phyloP scores from a whole-genome alignment of 92 coral and sea anemone species.

The Epizoanthus rinbou region DNA sequence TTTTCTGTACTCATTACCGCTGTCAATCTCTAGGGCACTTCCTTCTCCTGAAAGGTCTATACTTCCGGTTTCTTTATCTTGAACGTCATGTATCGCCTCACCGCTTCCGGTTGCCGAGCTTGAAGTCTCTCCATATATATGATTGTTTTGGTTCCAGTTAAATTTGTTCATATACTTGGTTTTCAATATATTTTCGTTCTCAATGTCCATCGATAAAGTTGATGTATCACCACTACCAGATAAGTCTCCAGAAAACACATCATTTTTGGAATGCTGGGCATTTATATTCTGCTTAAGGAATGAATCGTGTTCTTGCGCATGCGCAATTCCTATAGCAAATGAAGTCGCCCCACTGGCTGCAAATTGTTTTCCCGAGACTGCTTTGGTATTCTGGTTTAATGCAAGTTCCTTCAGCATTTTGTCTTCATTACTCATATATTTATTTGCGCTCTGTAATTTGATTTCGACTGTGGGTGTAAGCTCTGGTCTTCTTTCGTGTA shows the following conservation, averaged over 20 bases:
- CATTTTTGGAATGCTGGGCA: neutral
- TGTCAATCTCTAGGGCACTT: neutral
- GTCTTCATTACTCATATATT: neutral
- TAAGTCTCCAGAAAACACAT: neutral
- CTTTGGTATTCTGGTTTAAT: neutral
- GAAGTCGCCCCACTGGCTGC: neutral
- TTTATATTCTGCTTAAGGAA: neutral
- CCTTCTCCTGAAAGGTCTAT: neutral
- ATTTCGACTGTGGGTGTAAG: neutral
- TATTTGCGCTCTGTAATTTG: neutral
- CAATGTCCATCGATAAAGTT: neutral
- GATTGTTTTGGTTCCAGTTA: neutral
- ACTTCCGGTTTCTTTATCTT: neutral
- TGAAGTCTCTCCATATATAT: neutral
- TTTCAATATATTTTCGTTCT: neutral
- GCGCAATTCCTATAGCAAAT: neutral
- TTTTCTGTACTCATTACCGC: neutral
- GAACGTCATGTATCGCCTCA: neutral
- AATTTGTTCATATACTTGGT: neutral
- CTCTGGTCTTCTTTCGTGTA: neutral
- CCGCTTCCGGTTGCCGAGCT: neutral
- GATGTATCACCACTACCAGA: neutral
- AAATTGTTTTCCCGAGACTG: neutral
- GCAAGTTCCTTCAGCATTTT: too few relatives aligned
- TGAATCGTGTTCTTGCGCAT: neutral